Evolutionary conservation across 30 jellyfish, hydroid and myxozoan genomes (phyloP).

Genomic region (Mastigias papua): DNA sequence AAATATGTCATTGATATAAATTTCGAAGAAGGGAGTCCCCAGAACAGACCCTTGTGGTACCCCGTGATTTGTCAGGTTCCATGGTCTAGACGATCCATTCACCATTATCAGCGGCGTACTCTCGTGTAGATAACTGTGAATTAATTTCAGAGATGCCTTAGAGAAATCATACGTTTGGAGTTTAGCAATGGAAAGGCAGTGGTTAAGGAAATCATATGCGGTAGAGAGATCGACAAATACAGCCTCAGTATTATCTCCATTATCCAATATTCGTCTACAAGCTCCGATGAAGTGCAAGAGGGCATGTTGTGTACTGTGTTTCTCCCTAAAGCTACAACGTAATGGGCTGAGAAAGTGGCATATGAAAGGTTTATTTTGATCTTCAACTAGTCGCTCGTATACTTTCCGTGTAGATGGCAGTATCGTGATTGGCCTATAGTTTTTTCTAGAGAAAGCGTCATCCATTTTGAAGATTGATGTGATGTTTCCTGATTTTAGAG

Average conservation of each 20-base stretch:
- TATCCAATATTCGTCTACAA: neutral
- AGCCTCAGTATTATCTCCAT: neutral
- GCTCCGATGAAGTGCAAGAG: neutral
- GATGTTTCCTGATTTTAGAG: neutral
- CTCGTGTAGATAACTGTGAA: slow-evolving; percentile 1
- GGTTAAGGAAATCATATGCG: slow-evolving; percentile 23
- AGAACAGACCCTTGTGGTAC: slow-evolving; percentile 21
- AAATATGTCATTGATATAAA: neutral
- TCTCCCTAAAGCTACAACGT: slow-evolving; percentile 21
- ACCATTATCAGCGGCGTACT: neutral
- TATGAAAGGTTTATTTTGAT: slow-evolving; percentile 14
- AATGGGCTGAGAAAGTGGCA: slow-evolving; percentile 1
- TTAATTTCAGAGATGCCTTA: neutral
- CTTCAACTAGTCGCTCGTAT: slow-evolving; percentile 26
- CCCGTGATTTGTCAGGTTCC: neutral
- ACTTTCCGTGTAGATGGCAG: slow-evolving; percentile 17
- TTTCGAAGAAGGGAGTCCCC: neutral
- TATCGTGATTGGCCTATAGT: slow-evolving; percentile 9
- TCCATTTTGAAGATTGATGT: neutral
- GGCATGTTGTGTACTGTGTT: slow-evolving; percentile 30
- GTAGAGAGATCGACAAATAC: slow-evolving; percentile 1
- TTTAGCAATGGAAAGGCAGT: slow-evolving; percentile 6
- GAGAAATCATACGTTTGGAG: slow-evolving; percentile 19
- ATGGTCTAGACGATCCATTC: neutral
- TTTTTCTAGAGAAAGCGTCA: neutral